Base-by-base conservation (phyloP, 2,888 invertebrate genomes). In the Scelioninae gen. 1 region DNA sequence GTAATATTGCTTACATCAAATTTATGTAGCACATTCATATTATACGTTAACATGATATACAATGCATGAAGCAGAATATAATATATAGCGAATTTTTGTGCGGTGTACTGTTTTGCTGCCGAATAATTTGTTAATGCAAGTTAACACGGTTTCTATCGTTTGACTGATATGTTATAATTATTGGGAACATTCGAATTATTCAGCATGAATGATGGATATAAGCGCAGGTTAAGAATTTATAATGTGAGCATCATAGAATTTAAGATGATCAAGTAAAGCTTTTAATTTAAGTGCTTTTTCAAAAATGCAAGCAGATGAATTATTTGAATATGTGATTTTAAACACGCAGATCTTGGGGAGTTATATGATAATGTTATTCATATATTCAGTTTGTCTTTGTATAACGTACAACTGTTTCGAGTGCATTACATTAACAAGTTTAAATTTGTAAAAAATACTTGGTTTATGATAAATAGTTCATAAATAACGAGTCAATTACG, bases 351-450 rank as follows among this genome's bases (percentile, higher is more conserved):
- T 58, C 40, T 58, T 58, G 16, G 43, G 9, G 13, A 63, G 40
- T 40, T 60, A 32, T 32, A 53, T 16, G 72, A 45, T 74, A 74
- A 62, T 74, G 62, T 15, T 45, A 63, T 74, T 74, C 72, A 74
- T 74, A 34, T 45, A 74, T 74, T 62, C 72, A 62, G 63, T 63
- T 63, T 63, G 63, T 53, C 62, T 71, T 71, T 74, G 63, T 63
- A 55, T 55, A 55, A 51, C 23, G 38, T 15, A 53, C 53, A 63
- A 74, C 16, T 74, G 55, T 55, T 63, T 55, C 45, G 53, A 40
- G 23, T 53, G 23, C 63, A 62, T 62, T 55, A 45, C 55, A 56
- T 65, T 74, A 63, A 55, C 47, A 55, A 34, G 47, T 47, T 31
- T 38, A 40, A 65, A 74, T 62, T 63, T 43, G 63, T 45, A 65